Evolutionary conservation across 2,888 invertebrate genomes (phyloP).

Genomic region (Hydropsyche betteni): DNA sequence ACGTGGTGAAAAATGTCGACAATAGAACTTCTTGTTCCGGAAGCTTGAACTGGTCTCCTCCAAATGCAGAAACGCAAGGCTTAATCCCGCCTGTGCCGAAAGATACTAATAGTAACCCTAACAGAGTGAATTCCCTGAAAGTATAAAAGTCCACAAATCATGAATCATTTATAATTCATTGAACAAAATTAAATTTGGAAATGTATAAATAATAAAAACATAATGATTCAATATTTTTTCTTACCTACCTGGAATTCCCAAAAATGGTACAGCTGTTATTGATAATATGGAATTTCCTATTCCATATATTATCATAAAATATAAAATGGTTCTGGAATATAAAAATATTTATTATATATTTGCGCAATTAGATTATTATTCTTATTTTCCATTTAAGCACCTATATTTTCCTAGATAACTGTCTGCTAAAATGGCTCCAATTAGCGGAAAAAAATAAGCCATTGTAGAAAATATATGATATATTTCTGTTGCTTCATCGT

Average conservation of each 20-base stretch:
- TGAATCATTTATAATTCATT: neutral
- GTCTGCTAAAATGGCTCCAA: slow-evolving; percentile 84
- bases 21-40: slow-evolving; percentile 73
- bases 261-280: slow-evolving; percentile 65
- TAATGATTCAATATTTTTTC: slow-evolving; percentile 33
- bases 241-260: slow-evolving; percentile 63
- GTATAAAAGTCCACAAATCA: slow-evolving; percentile 5
- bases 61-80: slow-evolving; percentile 83
- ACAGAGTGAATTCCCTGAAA: slow-evolving; percentile 68
- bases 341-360: neutral
- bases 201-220: neutral
- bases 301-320: slow-evolving; percentile 77
- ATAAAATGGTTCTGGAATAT: slow-evolving; percentile 72
- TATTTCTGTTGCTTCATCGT: slow-evolving; percentile 74
- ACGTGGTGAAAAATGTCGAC: slow-evolving; percentile 77
- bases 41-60: slow-evolving; percentile 79
- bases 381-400: slow-evolving; percentile 55
- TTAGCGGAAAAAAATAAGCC: slow-evolving; percentile 78
- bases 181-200: too few species aligned
- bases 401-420: slow-evolving; percentile 82
- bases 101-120: slow-evolving; percentile 76
- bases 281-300: slow-evolving; percentile 74
- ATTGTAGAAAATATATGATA: slow-evolving; percentile 79
- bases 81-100: slow-evolving; percentile 85
- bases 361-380: neutral